Percentiles rank a stretch among this genome's conserved stretches.
phyloP scores from a whole-genome alignment of 2,888 invertebrate species.

The Ophraella communa region DNA sequence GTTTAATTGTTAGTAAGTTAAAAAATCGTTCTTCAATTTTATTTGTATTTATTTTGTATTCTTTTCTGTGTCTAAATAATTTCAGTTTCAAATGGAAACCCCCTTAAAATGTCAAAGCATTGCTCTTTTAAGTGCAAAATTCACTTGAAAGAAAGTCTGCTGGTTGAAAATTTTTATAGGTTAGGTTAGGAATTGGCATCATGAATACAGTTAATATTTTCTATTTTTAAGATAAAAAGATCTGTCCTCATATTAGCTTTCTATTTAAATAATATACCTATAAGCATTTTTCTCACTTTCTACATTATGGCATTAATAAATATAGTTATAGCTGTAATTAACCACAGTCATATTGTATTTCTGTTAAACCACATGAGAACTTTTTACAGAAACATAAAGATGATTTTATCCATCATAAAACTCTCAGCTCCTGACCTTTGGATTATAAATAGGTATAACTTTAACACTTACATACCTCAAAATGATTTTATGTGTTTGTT shows the following conservation, averaged over 20 bases:
- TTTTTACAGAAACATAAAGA: neutral
- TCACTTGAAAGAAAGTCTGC: too few relatives aligned
- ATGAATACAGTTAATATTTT: too few relatives aligned
- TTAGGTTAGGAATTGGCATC: too few relatives aligned
- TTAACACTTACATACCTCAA: neutral
- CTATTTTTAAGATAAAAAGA: neutral
- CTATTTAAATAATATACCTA: neutral
- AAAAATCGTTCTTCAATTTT: too few relatives aligned
- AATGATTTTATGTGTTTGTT: neutral
- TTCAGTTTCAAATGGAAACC: too few relatives aligned
- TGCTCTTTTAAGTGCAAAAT: too few relatives aligned
- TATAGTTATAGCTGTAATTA: neutral
- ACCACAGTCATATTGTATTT: neutral
- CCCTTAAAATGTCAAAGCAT: too few relatives aligned
- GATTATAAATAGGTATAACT: neutral
- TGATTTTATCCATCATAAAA: neutral
- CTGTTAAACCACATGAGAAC: neutral
- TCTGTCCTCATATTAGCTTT: neutral
- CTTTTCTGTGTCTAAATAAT: too few relatives aligned
- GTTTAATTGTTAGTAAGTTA: too few relatives aligned
- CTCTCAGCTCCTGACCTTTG: neutral
- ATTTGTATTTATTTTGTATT: too few relatives aligned
- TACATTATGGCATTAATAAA: neutral
- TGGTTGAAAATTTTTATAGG: too few relatives aligned
- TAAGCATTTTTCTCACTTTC: neutral